phyloP scores from a whole-genome alignment of 2,797 vertebrate species.

The Cossypha niveicapilla region DNA sequence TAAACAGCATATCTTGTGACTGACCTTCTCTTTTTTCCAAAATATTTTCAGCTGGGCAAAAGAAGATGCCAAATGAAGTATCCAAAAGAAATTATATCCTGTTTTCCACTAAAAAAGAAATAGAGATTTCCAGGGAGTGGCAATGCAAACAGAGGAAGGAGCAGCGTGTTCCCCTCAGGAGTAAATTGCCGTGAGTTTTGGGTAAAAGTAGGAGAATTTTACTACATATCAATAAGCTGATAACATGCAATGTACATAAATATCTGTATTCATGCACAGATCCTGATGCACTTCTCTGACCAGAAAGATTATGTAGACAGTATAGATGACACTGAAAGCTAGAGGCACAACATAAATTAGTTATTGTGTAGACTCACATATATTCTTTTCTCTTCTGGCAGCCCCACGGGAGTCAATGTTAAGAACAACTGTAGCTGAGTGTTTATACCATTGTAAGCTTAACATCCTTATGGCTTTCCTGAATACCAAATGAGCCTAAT shows the following conservation, averaged over 20 bases:
- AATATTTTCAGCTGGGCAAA: not conserved
- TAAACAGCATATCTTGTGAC: not conserved
- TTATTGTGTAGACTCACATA: not conserved
- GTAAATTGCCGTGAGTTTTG: not conserved
- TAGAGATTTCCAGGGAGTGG: not conserved
- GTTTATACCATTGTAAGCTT: not conserved
- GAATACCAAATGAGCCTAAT: not conserved
- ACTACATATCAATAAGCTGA: not conserved
- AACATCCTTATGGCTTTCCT: not conserved
- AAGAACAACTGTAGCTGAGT: not conserved
- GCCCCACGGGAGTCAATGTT: not conserved
- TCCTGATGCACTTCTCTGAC: not conserved
- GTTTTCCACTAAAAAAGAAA: not conserved
- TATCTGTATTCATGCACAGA: not conserved
- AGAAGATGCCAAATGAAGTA: not conserved
- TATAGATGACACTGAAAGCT: not conserved
- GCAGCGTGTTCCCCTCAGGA: not conserved
- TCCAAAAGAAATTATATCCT: not conserved
- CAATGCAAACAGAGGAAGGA: not conserved
- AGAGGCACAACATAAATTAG: not conserved
- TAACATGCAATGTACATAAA: not conserved
- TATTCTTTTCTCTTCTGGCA: not conserved
- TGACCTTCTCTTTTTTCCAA: not conserved
- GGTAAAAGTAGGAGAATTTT: not conserved
- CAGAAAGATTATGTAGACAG: not conserved